phyloP scores from a whole-genome alignment of 2,797 vertebrate genomes.

The Psittacula echo region DNA sequence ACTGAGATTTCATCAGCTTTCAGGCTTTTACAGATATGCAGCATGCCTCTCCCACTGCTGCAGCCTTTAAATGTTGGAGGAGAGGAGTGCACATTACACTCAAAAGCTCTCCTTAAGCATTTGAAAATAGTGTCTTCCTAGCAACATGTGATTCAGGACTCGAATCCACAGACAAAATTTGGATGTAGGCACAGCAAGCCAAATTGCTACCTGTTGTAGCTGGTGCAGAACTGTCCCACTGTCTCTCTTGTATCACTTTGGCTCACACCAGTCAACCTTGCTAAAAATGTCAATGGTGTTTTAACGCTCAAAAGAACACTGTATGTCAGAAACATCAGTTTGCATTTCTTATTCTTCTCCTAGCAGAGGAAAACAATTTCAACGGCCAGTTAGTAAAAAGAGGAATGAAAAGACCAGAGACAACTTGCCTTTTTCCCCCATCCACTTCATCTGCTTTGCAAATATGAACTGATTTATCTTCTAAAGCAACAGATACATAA shows the following conservation, averaged over 20 bases:
- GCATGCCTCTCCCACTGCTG: slow-evolving; percentile 58
- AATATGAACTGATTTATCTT: slow-evolving; percentile 51
- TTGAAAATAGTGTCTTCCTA: slow-evolving; percentile 61
- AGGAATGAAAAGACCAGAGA: background rate
- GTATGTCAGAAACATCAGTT: background rate
- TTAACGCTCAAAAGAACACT: background rate
- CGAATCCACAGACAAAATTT: background rate
- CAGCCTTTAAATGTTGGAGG: slow-evolving; percentile 72
- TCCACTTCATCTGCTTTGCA: background rate
- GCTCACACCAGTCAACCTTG: background rate
- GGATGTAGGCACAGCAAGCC: slow-evolving; percentile 22
- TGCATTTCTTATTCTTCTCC: background rate
- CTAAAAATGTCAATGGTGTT: background rate
- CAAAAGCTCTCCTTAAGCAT: slow-evolving; percentile 63
- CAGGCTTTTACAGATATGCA: slow-evolving; percentile 77
- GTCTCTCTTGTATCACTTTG: background rate
- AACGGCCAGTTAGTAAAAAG: background rate
- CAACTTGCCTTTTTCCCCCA: background rate
- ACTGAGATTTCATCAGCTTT: slow-evolving; percentile 85
- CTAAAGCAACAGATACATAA: slow-evolving; percentile 32
- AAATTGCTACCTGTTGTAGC: slow-evolving; percentile 34
- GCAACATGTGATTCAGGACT: slow-evolving; percentile 30
- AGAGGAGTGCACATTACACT: slow-evolving; percentile 69
- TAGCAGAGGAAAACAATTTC: background rate
- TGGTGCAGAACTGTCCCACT: background rate